Conservation (phyloP, 2,888 invertebrate genomes). For the Erynnis tages region DNA sequence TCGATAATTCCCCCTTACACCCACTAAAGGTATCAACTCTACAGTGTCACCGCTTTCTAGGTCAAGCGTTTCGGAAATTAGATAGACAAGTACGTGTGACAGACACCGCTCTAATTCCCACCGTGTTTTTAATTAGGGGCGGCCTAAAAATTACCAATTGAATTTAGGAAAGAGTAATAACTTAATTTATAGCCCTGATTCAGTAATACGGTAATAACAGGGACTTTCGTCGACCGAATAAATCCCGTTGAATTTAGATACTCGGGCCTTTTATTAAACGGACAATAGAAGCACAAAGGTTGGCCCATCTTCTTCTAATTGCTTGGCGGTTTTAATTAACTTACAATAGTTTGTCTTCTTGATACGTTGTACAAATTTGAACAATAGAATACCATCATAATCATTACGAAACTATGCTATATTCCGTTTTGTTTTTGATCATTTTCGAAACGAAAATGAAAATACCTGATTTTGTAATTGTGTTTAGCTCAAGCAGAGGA, state of each 20-base stretch:
- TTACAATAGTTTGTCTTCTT: no score
- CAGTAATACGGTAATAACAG: conserved; percentile 12
- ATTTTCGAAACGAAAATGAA: no score
- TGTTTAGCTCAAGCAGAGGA: no score
- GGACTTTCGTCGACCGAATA: conserved; percentile 4
- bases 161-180: conserved; percentile 18
- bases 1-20: not conserved
- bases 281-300: conserved; percentile 16
- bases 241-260: conserved; percentile 20
- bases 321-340: conserved; percentile 4
- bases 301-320: conserved; percentile 18
- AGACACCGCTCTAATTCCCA: conserved; percentile 18
- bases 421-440: no score
- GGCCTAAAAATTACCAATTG: conserved; percentile 13
- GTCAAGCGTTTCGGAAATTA: conserved; percentile 24
- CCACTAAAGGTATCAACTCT: not conserved
- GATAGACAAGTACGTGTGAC: conserved; percentile 18
- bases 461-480: no score
- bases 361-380: no score
- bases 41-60: not conserved
- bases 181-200: conserved; percentile 9
- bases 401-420: no score
- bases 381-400: no score
- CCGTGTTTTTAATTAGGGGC: conserved; percentile 15
- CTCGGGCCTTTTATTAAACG: conserved; percentile 4